phyloP scores from a whole-genome alignment of 2,797 vertebrate species.

The Spea hammondii region DNA sequence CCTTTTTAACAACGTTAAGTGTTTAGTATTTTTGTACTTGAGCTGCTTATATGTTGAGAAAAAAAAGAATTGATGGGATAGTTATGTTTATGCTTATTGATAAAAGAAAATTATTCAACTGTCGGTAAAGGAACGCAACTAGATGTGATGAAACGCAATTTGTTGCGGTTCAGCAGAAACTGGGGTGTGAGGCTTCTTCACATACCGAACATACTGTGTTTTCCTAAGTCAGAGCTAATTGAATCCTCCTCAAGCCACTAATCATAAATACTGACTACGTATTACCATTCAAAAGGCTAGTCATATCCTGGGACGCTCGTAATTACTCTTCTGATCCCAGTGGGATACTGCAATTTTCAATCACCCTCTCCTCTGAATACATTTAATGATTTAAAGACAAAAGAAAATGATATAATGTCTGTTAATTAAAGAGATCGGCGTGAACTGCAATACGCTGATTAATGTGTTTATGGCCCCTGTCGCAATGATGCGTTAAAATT shows the following conservation, averaged over 20 bases:
- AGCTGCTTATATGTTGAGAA: no score
- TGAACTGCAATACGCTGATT: not conserved
- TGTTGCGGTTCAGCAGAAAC: no score
- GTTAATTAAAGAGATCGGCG: slow-evolving; percentile 35
- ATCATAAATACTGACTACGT: slow-evolving; percentile 47
- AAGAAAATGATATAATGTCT: slow-evolving; percentile 23
- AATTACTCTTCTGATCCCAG: slow-evolving; percentile 49
- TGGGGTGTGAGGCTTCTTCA: no score
- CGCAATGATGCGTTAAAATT: not conserved
- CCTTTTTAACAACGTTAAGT: no score
- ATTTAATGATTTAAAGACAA: slow-evolving; percentile 30
- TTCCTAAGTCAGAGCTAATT: slow-evolving; percentile 3
- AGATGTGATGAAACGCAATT: no score
- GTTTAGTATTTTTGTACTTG: no score
- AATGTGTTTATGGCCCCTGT: not conserved
- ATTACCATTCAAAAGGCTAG: slow-evolving; percentile 39
- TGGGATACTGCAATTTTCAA: slow-evolving; percentile 46
- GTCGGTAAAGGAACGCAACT: no score
- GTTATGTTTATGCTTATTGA: no score
- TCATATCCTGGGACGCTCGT: slow-evolving; percentile 45
- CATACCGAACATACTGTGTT: no score
- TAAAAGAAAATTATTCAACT: no score
- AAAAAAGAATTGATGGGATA: no score
- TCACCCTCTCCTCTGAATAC: slow-evolving; percentile 34
- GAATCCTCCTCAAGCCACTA: slow-evolving; percentile 36